Percentiles rank a stretch among this genome's conserved stretches.
Evolutionary conservation across 2,888 invertebrate species (phyloP).

Genomic region (Ichneumoninae sp.): DNA sequence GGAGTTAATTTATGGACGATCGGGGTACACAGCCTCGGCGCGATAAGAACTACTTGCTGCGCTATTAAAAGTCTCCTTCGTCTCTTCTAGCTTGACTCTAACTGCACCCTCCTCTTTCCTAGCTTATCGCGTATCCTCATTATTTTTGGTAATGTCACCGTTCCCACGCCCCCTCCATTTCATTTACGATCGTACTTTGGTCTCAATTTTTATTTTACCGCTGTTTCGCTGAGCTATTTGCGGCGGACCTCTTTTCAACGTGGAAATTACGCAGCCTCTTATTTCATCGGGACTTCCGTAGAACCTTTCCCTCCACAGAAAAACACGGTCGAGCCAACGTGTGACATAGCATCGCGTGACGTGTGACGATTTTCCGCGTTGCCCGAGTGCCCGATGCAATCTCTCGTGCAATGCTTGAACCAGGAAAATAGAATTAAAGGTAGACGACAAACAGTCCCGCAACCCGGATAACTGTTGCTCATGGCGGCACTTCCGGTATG

Average conservation of each 20-base stretch:
- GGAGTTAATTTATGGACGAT: conserved; percentile 65
- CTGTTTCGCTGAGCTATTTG: not conserved
- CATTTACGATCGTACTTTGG: conserved; percentile 5
- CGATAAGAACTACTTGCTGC: conserved; percentile 57
- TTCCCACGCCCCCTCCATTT: no score
- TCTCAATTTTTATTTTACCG: conserved; percentile 7
- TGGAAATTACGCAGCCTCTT: conserved; percentile 23
- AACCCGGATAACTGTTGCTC: conserved; percentile 1
- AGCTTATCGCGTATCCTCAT: not conserved
- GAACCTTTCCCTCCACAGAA: conserved; percentile 14
- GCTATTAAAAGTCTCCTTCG: conserved; percentile 61
- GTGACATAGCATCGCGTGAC: conserved; percentile 11
- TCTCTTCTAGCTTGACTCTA: conserved; percentile 38
- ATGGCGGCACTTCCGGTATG: conserved; percentile 6
- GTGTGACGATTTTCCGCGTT: conserved; percentile 5
- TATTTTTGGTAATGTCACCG: not conserved
- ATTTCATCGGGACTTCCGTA: conserved; percentile 40
- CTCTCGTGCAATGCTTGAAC: not conserved
- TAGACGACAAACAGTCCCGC: not conserved
- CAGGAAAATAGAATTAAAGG: not conserved
- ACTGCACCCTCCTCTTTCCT: conserved; percentile 26
- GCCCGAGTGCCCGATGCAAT: not conserved
- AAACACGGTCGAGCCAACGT: conserved; percentile 4
- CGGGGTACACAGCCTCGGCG: conserved; percentile 38
- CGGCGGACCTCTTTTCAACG: conserved; percentile 2